These are phyloP conservation scores for Lathronympha strigana DNA, from an alignment of 2,888 invertebrate genomes.

Conservation along the genomic window DNA sequence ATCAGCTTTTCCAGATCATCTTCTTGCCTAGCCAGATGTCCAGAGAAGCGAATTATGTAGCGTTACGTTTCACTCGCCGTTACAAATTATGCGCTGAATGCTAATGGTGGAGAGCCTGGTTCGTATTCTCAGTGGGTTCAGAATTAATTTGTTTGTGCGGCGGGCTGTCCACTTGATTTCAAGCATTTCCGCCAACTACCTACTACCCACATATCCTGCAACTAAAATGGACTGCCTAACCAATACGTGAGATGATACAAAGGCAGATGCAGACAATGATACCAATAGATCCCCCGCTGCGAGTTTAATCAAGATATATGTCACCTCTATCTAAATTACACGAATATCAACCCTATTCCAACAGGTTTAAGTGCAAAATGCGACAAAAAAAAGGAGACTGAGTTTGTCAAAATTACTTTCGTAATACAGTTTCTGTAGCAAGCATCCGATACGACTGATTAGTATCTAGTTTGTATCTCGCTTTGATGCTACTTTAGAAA, in stretches of 20 bases:
- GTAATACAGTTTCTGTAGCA: constrained; percentile 4
- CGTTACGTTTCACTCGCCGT: too few relatives aligned
- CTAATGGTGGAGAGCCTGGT: too few relatives aligned
- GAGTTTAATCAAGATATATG: constrained; percentile 7
- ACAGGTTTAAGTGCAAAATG: neutral
- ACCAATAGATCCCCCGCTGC: neutral
- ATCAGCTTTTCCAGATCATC: too few relatives aligned
- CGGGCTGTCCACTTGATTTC: neutral
- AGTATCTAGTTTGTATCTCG: neutral
- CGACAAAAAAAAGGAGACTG: neutral
- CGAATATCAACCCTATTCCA: neutral
- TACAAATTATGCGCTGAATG: too few relatives aligned
- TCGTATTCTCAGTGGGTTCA: too few relatives aligned
- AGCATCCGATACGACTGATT: neutral
- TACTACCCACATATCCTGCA: neutral
- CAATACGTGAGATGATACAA: neutral
- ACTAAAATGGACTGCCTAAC: neutral
- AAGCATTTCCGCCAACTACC: neutral
- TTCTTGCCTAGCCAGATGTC: too few relatives aligned
- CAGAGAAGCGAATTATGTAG: too few relatives aligned
- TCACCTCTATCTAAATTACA: neutral
- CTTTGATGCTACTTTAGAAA: neutral
- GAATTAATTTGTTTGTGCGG: too few relatives aligned
- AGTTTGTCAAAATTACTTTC: constrained; percentile 5
- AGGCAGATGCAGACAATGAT: constrained; percentile 5